Conservation (phyloP, 2,797 vertebrate species). For the Phrynocephalus vlangalii region DNA sequence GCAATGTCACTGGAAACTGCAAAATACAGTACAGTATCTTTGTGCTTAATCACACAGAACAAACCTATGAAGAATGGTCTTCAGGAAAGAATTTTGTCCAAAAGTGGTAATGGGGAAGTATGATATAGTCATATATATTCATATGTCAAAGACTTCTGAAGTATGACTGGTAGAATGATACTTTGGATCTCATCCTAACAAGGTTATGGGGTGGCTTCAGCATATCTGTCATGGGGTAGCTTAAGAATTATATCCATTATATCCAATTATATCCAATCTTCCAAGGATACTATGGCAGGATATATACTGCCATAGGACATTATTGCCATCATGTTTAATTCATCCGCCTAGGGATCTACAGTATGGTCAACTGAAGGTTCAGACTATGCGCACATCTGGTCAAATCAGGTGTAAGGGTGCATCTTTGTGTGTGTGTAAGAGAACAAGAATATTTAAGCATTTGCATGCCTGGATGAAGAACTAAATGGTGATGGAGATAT, state of each 20-base stretch:
- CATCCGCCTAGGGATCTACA: not conserved
- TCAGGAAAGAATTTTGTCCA: slow-evolving; percentile 54
- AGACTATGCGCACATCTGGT: not conserved
- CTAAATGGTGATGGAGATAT: too few relatives aligned
- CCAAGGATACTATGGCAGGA: not conserved
- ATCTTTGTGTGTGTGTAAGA: not conserved
- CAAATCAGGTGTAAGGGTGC: not conserved
- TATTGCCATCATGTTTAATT: not conserved
- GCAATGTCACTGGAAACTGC: not conserved
- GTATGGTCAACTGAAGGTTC: not conserved
- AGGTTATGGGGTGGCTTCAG: not conserved
- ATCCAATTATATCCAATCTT: too few relatives aligned
- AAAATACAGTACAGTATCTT: not conserved
- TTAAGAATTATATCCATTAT: not conserved
- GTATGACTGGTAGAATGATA: not conserved
- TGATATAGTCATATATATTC: slow-evolving; percentile 68
- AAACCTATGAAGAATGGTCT: slow-evolving; percentile 57
- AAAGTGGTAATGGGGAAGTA: slow-evolving; percentile 43
- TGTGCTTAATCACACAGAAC: slow-evolving; percentile 59
- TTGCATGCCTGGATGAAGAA: too few relatives aligned
- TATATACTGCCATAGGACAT: not conserved
- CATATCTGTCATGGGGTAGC: not conserved
- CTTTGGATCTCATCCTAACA: not conserved
- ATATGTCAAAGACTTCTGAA: slow-evolving; percentile 61
- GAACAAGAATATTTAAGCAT: too few relatives aligned